Base-by-base conservation (phyloP, 2,888 invertebrate genomes). In the Coecobrya sp. region DNA sequence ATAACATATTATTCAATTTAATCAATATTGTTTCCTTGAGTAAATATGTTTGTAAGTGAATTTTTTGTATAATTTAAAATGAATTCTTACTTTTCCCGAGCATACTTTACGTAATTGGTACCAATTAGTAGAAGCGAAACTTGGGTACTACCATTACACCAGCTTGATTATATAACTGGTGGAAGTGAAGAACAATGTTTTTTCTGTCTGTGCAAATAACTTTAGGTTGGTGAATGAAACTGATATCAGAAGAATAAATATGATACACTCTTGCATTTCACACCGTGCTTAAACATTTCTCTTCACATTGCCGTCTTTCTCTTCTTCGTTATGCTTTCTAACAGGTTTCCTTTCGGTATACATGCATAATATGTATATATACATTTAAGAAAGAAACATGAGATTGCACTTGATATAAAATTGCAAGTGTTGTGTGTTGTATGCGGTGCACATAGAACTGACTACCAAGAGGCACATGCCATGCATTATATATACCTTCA, bases 371-470 rank as follows among this genome's bases (percentile, higher is more conserved):
- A 59, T 19, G 49, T 49, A 7, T 3, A 0, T 65, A 27, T 5
- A 7, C 13, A n/a, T 1, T 7, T 16, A 70, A 70, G 36, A 8
- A 36, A 36, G 19, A 70, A 70, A 70, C 70, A 70, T 70, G 70
- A 70, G 30, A 70, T 70, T 70, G 36, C 70, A 70, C 70, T 70
- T 70, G 70, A n/a, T 36, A 70, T 70, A n/a, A 16, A 30, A 70
- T 68, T 68, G 16, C 70, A 70, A 19, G n/a, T 27, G 65, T 7
- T 7, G 68, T 30, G 16, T 68, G 30, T 11, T 22, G 62, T 16
- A 16, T 55, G 59, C 36, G 59, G 22, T 59, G 59, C 3, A 19
- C 2, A 19, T 8, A 2, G 19, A 59, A 59, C n/a, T 19, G n/a
- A 19, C 22, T 59, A 59, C 19, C n/a, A 1, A 19, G 59, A 59